These are phyloP conservation scores for Gorilla gorilla DNA, from an alignment of 2,113 vertebrate genomes.

Conservation along the genomic window DNA sequence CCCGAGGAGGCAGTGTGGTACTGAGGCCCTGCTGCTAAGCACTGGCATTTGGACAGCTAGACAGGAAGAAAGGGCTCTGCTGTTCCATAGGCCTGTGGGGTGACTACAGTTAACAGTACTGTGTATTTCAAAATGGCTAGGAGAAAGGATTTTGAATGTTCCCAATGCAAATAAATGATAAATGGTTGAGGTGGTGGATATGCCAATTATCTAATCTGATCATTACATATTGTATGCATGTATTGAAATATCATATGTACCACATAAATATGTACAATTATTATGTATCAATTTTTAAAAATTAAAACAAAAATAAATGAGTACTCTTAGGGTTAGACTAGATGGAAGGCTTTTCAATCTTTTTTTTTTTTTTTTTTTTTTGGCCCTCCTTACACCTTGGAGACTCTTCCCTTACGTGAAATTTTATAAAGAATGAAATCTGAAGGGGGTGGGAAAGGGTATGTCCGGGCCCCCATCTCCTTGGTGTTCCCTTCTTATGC, in stretches of 20 bases:
- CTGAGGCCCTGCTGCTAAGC: neutral
- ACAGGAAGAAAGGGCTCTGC: neutral
- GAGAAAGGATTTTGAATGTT: neutral
- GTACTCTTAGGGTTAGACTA: neutral
- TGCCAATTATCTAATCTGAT: neutral
- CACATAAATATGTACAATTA: neutral
- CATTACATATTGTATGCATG: neutral
- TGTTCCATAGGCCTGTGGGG: neutral
- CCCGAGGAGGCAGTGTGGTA: rapidly evolving
- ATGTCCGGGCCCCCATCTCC: neutral
- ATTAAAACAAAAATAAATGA: neutral
- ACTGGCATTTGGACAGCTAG: no score
- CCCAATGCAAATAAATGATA: neutral
- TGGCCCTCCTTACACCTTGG: neutral
- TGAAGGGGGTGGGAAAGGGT: neutral
- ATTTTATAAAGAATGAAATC: neutral
- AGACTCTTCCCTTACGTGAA: neutral
- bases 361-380: neutral
- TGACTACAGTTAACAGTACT: neutral
- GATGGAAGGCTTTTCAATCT: neutral
- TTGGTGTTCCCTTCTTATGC: neutral
- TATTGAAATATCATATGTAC: neutral
- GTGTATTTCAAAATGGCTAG: neutral
- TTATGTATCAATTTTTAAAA: neutral
- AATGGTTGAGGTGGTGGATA: neutral